These are phyloP conservation scores for Papilio polyxenes DNA, from an alignment of 1,140 invertebrate species.

Conservation along the genomic window DNA sequence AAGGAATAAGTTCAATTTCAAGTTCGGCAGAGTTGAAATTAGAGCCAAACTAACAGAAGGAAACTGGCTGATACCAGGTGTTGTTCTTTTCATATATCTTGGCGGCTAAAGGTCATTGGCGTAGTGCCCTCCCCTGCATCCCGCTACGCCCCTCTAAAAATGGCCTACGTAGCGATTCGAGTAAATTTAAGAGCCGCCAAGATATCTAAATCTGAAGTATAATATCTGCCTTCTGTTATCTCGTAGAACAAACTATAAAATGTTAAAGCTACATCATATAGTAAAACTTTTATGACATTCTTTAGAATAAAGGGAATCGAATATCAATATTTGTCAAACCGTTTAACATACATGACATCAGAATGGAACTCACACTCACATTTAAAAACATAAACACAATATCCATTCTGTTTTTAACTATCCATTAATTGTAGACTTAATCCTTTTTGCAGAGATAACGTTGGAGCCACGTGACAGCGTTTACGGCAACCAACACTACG, in stretches of 20 bases:
- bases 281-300: too few relatives aligned
- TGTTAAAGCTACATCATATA: too few relatives aligned
- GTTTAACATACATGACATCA: background rate
- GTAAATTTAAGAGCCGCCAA: too few relatives aligned
- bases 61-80: slow-evolving; percentile 89
- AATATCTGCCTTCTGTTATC: too few relatives aligned
- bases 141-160: too few relatives aligned
- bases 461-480: slow-evolving; percentile 79
- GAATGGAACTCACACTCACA: background rate
- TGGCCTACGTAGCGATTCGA: too few relatives aligned
- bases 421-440: background rate
- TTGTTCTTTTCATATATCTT: background rate
- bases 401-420: background rate
- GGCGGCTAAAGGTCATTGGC: background rate
- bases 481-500: slow-evolving; percentile 79
- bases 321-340: background rate
- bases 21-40: slow-evolving; percentile 86
- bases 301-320: too few relatives aligned
- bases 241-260: too few relatives aligned
- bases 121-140: too few relatives aligned
- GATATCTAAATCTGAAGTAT: too few relatives aligned
- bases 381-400: background rate
- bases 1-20: slow-evolving; percentile 82
- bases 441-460: slow-evolving; percentile 78
- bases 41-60: slow-evolving; percentile 86